Base-by-base conservation (phyloP, 2,797 vertebrate species). In the Brachyrhaphis roseni region DNA sequence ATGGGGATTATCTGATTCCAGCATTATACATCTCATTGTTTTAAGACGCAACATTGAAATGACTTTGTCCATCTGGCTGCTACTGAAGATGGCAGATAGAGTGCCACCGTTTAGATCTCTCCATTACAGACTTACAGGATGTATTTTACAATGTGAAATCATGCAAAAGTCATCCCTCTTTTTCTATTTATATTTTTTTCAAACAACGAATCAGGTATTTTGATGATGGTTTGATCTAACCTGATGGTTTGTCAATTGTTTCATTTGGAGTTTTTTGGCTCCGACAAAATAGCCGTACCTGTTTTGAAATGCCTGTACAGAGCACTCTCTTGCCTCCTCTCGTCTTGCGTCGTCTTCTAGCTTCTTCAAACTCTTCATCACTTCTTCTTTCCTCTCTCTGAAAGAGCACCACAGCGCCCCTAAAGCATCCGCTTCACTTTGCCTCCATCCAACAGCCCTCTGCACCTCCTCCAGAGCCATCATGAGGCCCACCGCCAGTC, bases 361-460 rank as follows among this genome's bases (percentile, higher is more conserved):
- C 85, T 97, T 97, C 84, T 96, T 96, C 68, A 99, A 91, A 84
- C 86, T 96, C 85, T 92, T 96, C 86, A 98, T 94, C 28, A 99
- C 86, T 81, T 96, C 96, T 23, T 98, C 98, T 78, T 93, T 98
- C 86, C 92, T 96, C 79, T 97, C 96, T 74, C 88, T 92, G 82
- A 99, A 98, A 23, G 97, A 96, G 83, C 92, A 96, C 93, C 92
- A 96, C 78, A 99, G 78, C 0, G 93, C 93, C 0, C 87, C 94
- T 57, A 99, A 91, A 53, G 97, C 97, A 64, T 99, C 98, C 0
- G 97, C 97, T 86, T 99, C 97, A 72, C 94, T 96, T 90, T 96
- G 96, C 83, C 93, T 97, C 95, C 94, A 97, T 89, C 98, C 92
- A 82, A 97, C 84, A 88, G 95, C 74, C 95, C 92, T 92, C 92